Conservation (phyloP, 2,797 vertebrate species). For the Bufotes viridis region DNA sequence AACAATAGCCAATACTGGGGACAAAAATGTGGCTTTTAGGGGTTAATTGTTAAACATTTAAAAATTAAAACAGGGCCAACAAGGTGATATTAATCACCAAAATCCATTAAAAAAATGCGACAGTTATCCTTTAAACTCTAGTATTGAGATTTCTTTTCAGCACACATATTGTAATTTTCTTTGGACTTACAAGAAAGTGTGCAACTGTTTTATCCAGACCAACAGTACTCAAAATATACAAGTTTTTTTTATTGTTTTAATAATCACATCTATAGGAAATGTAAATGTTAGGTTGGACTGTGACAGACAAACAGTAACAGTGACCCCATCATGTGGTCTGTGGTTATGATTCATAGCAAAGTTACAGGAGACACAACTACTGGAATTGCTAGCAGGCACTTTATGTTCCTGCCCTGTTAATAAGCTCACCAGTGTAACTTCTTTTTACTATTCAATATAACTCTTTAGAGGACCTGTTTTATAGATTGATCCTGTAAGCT, state of each 20-base stretch:
- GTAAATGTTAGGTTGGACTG: conserved; percentile 9
- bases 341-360: conserved; percentile 29
- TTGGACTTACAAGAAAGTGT: too few species aligned
- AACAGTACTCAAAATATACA: background rate
- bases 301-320: conserved; percentile 19
- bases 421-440: background rate
- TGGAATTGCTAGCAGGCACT: conserved; percentile 10
- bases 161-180: too few species aligned
- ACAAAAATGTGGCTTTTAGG: too few species aligned
- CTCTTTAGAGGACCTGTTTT: background rate
- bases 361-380: background rate
- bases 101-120: too few species aligned
- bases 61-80: too few species aligned
- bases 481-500: background rate
- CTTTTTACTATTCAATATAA: background rate
- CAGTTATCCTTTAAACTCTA: too few species aligned
- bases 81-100: too few species aligned
- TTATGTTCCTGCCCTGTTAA: background rate
- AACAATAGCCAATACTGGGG: too few species aligned
- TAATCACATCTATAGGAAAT: background rate
- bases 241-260: background rate
- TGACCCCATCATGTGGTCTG: conserved; percentile 20
- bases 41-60: too few species aligned
- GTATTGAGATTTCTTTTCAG: too few species aligned
- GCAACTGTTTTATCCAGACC: background rate